A percentile compares a stretch with the other conserved stretches of the same genome.
Conservation (phyloP, 2,113 vertebrate genomes). For the Malurus melanocephalus region DNA sequence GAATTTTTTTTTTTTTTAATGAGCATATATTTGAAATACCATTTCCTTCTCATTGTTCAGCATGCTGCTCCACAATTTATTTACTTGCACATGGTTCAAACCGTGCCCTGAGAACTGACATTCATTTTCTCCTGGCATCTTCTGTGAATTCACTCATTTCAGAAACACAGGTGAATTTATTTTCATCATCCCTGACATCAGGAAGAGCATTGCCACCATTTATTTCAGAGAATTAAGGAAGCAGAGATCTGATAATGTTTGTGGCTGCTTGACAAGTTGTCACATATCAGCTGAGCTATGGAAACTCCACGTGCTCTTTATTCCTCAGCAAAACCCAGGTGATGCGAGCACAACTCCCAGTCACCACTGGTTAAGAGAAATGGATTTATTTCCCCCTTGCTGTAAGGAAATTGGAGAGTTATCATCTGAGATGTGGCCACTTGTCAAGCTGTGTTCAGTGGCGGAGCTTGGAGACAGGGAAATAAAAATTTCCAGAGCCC, state of each 20-base stretch:
- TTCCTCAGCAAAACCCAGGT: constrained; percentile 1
- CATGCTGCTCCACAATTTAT: not conserved
- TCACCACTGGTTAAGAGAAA: constrained; percentile 3
- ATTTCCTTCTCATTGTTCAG: not conserved
- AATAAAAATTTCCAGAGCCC: not conserved
- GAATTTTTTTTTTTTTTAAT: not conserved
- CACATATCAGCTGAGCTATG: constrained; percentile 6
- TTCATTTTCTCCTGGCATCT: not conserved
- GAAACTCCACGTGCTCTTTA: constrained; percentile 2
- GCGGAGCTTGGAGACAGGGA: not conserved
- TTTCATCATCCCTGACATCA: constrained; percentile 5
- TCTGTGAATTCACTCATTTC: not conserved
- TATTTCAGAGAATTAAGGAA: constrained; percentile 5
- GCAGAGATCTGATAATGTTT: not conserved
- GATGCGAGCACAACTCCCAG: not conserved
- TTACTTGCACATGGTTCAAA: constrained; percentile 14
- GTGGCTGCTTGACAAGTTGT: not conserved
- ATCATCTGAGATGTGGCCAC: not conserved
- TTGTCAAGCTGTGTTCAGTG: not conserved
- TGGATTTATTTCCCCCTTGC: not conserved
- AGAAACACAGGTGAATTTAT: not conserved
- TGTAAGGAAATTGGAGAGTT: not conserved
- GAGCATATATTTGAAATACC: not conserved
- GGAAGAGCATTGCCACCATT: not conserved
- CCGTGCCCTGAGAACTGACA: constrained; percentile 10